phyloP scores from a whole-genome alignment of 1,140 invertebrate genomes.

The Aphidius gifuensis region DNA sequence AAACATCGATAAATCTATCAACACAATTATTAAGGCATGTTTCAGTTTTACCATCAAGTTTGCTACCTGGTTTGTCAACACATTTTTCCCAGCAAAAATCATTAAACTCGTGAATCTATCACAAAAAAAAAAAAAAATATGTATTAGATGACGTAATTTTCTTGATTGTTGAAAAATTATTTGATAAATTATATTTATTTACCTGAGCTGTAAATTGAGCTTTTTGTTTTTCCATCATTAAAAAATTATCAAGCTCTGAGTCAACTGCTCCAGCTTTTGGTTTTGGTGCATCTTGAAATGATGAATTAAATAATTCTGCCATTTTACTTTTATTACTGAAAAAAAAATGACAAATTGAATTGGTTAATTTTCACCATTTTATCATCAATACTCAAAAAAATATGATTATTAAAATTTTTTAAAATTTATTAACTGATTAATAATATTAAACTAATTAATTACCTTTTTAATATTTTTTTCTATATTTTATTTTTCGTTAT shows the following conservation, averaged over 20 bases:
- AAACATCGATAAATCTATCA: conserved; percentile 90
- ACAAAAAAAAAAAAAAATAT: conserved; percentile 23
- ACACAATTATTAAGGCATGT: conserved; percentile 91
- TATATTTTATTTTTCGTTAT: not conserved
- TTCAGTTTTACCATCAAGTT: conserved; percentile 84
- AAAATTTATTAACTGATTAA: not conserved
- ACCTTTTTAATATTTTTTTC: not conserved
- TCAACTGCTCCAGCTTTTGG: conserved; percentile 49
- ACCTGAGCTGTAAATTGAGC: conserved; percentile 83
- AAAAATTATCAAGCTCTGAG: conserved; percentile 77
- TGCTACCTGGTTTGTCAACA: conserved; percentile 81
- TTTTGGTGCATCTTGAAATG: conserved; percentile 17
- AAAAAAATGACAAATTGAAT: not conserved
- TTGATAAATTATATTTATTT: conserved; percentile 34
- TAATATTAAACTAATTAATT: not conserved
- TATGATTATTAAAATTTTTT: not conserved
- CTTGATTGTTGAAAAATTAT: not conserved
- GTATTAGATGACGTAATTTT: not conserved
- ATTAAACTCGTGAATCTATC: conserved; percentile 86
- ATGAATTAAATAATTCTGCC: conserved; percentile 31
- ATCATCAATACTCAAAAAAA: not conserved
- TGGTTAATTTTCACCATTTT: not conserved
- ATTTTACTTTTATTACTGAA: conserved; percentile 22
- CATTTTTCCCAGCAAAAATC: conserved; percentile 96
- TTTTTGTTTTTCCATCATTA: conserved; percentile 84